Evolutionary conservation across 2,888 invertebrate genomes (phyloP), one percentile per base, ranked within the genome.

Genomic region (Machimus rusticus): DNA sequence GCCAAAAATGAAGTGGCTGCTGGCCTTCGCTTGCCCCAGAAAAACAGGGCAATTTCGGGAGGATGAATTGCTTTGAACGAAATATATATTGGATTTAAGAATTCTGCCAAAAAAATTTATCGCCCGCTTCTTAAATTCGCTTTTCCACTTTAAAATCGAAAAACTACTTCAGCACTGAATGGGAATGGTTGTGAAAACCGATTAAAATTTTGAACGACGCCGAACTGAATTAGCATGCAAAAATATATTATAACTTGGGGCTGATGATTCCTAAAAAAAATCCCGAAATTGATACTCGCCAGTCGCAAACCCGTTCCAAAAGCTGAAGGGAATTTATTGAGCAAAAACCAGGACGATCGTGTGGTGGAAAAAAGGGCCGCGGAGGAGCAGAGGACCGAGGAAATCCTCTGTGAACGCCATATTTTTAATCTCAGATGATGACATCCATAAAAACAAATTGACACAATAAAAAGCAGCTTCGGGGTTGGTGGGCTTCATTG

Each of bases 361-460:
- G 66, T 12, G 23, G 23, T 84, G 37, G 57, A 66, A 74, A 66
- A 66, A 39, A 2, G 84, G 51, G 28, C 23, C 19, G 28, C 39
- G 31, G 39, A 84, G 23, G 4, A 23, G 74, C 34, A 74, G 66
- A 43, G 46, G 31, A 86, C 86, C 46, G 76, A 74, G 76, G 76
- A 86, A 86, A 86, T 86, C 86, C 86, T 28, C 76, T 46, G 66
- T 66, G 66, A 86, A 78, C 79, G 89, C 90, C 89, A 90, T 90
- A 90, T 90, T 90, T 90, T 89, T 90, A 89, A 90, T 90, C 90
- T 90, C 89, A 89, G 89, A 89, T 89, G 89, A 90, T 90, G 89
- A 89, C 88, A 88, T 88, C 89, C 89, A 89, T 90, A 90, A 90
- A 90, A 90, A 89, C 87, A 89, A 90, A 90, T 90, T 89, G 90